Conservation (phyloP, 2,113 vertebrate genomes). For the Candoia aspera region DNA sequence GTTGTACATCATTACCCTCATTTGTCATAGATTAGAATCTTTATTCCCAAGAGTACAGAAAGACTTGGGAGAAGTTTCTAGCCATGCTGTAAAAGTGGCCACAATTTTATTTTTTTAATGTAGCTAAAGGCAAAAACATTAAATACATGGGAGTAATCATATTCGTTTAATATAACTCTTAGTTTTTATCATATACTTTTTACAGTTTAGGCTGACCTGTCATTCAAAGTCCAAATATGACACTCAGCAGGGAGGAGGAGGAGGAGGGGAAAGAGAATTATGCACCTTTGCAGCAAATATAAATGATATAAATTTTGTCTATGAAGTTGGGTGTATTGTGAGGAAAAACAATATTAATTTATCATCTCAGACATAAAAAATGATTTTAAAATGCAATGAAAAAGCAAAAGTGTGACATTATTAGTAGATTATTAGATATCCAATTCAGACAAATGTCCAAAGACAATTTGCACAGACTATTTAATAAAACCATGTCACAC, state of each 20-base stretch:
- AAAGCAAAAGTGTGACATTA: not conserved
- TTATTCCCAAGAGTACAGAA: not conserved
- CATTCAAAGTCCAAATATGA: not conserved
- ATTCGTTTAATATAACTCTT: not conserved
- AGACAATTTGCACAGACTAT: slow-evolving; percentile 4
- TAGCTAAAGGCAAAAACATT: not conserved
- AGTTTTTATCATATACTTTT: not conserved
- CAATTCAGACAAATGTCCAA: not conserved
- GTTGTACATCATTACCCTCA: not conserved
- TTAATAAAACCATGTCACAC: not conserved
- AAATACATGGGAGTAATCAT: not conserved
- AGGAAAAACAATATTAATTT: not conserved
- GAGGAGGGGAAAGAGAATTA: not conserved
- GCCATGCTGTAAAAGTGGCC: not conserved
- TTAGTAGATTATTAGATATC: not conserved
- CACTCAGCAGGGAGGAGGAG: not conserved
- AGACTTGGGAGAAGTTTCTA: not conserved
- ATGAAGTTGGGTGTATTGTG: not conserved
- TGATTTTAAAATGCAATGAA: not conserved
- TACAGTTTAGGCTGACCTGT: not conserved
- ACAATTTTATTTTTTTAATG: not conserved
- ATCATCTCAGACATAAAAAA: not conserved
- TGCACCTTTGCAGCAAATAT: not conserved
- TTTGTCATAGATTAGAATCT: not conserved
- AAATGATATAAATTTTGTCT: not conserved